phyloP scores from a whole-genome alignment of 2,797 vertebrate genomes.

The Poecilia velifera region DNA sequence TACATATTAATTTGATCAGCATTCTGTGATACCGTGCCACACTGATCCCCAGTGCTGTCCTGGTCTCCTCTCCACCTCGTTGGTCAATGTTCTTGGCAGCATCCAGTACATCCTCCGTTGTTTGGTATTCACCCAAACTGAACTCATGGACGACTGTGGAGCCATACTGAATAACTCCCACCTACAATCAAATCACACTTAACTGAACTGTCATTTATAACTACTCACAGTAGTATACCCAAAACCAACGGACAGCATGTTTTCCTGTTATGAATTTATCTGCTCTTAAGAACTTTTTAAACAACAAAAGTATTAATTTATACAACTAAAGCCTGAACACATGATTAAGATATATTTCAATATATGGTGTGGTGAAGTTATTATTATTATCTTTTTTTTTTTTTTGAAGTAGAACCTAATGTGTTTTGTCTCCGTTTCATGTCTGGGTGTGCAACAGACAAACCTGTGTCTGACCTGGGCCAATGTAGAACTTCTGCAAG shows the following conservation, averaged over 20 bases:
- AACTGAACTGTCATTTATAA: not conserved
- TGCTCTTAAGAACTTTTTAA: not conserved
- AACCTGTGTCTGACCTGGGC: constrained; percentile 95
- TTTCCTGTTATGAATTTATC: not conserved
- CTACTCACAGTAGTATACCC: not conserved
- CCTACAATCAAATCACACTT: constrained; percentile 71
- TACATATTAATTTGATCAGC: not conserved
- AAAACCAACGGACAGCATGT: not conserved
- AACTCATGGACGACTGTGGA: constrained; percentile 93
- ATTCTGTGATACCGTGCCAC: constrained; percentile 70
- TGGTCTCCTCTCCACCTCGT: constrained; percentile 92
- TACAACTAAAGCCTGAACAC: not conserved
- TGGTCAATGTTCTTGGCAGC: constrained; percentile 90
- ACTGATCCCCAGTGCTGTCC: constrained; percentile 91
- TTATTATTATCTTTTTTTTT: not conserved
- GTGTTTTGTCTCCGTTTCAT: too few relatives aligned
- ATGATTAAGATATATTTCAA: too few relatives aligned
- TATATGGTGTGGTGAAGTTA: not conserved
- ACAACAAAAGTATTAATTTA: not conserved
- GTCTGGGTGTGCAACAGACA: constrained; percentile 22
- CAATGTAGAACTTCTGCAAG: constrained; percentile 93
- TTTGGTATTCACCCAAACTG: constrained; percentile 87
- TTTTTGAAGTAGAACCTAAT: not conserved
- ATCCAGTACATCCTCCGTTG: constrained; percentile 88
- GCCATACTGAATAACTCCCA: constrained; percentile 92